phyloP scores from a whole-genome alignment of 2,888 invertebrate genomes.

The Tetramorium bicarinatum region DNA sequence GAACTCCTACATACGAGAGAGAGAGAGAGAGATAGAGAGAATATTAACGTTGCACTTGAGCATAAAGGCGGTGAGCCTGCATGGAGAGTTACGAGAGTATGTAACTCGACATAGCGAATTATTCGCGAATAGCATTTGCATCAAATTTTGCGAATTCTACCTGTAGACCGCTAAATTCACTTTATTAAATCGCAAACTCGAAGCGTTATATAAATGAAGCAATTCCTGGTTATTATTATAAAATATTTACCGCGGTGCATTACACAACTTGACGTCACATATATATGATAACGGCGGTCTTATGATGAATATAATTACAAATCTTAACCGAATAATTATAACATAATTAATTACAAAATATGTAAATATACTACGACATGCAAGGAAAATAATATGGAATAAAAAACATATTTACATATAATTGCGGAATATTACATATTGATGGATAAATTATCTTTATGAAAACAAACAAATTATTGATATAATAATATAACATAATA shows the following conservation, averaged over 20 bases:
- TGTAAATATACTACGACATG: background rate
- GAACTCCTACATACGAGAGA: slow-evolving; percentile 49
- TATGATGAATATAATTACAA: background rate
- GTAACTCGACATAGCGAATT: slow-evolving; percentile 30
- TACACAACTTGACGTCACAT: background rate
- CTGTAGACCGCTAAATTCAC: slow-evolving; percentile 13
- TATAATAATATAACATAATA: background rate
- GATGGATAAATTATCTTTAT: background rate
- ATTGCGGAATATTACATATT: background rate
- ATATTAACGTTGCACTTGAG: slow-evolving; percentile 63
- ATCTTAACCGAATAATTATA: background rate
- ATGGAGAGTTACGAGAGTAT: slow-evolving; percentile 17
- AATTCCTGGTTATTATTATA: slow-evolving; percentile 13
- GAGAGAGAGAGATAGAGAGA: slow-evolving; percentile 39
- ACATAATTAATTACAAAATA: slow-evolving; percentile 16
- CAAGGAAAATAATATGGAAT: background rate
- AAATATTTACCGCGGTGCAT: slow-evolving; percentile 9
- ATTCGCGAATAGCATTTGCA: slow-evolving; percentile 41
- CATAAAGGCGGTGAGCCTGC: slow-evolving; percentile 41
- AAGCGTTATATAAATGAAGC: background rate
- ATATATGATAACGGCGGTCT: background rate
- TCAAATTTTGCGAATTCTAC: slow-evolving; percentile 24
- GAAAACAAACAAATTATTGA: background rate
- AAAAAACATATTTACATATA: background rate
- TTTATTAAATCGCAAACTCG: slow-evolving; percentile 15